Evolutionary conservation across 2,113 vertebrate genomes (phyloP), one percentile per base, ranked within the genome.

Genomic region (Gila orcuttii): DNA sequence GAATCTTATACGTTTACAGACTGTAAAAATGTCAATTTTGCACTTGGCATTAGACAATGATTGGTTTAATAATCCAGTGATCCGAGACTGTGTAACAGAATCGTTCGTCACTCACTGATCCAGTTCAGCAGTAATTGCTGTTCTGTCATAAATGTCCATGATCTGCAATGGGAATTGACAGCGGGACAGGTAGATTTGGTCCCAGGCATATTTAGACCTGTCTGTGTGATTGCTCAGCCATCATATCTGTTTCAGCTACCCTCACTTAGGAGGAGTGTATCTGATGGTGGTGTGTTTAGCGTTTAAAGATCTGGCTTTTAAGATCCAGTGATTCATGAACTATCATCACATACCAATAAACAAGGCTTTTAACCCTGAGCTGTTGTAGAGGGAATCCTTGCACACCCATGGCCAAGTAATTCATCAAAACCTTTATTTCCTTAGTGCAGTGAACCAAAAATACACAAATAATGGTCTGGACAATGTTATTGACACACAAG

Each of bases 291-390:
- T 23, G 66, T 39, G 33, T 71, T 39, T 71, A 42, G 36, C 12
- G 10, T 19, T 73, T 73, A 76, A 31, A 76, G 15, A 31, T 76
- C 47, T 55, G 8, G 52, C 52, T 78, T 78, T 55, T 78, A 79
- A 62, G 57, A 57, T 17, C 13, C 13, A 17, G 19, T n/a, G 52
- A 78, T 78, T 59, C 28, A 57, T n/a, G 19, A 36, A 23, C 76
- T 36, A 17, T 79, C 36, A 62, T 42, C 36, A 6, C 42, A 2
- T n/a, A n/a, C 55, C 31, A 1, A 17, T 17, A 79, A 79, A n/a
- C 55, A 79, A 39, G 33, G 31, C 21, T 75, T 42, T 74, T 74
- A 47, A 28, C 71, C 42, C 71, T 75, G 71, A 75, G 71, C 71
- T 75, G 71, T 50, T 4, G 6, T 50, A 7, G 33, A 39, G 69